Percentiles rank a stretch among this genome's conserved stretches.
Conservation (phyloP, 2,888 invertebrate species). For the Bombylius major region DNA sequence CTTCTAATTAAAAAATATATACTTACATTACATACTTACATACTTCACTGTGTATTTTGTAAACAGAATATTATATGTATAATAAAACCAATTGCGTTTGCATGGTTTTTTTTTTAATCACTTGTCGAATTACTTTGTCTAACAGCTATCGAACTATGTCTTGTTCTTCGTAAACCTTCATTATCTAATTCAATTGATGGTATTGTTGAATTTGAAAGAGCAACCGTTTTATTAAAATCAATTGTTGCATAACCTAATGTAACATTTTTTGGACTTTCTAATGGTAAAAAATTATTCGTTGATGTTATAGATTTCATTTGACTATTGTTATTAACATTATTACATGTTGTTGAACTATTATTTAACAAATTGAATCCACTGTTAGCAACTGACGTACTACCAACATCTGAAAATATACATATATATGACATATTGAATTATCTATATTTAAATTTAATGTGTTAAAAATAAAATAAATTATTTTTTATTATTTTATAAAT, state of each 20-base stretch:
- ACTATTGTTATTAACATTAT: slow-evolving; percentile 6
- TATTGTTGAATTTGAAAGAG: slow-evolving; percentile 69
- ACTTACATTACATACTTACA: too few species aligned
- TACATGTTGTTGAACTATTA: neutral
- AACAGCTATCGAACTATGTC: slow-evolving; percentile 60
- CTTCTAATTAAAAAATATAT: too few species aligned
- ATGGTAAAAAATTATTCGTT: slow-evolving; percentile 10
- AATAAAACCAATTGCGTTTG: too few species aligned
- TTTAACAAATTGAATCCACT: neutral
- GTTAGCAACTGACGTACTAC: neutral
- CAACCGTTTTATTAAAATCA: slow-evolving; percentile 87
- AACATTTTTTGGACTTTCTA: slow-evolving; percentile 14
- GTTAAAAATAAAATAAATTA: too few species aligned
- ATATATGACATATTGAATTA: too few species aligned
- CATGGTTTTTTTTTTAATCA: too few species aligned
- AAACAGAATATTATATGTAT: too few species aligned
- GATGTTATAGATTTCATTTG: neutral
- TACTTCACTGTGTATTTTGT: too few species aligned
- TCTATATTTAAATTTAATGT: too few species aligned
- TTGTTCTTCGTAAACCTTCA: slow-evolving; percentile 64
- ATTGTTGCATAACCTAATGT: slow-evolving; percentile 65
- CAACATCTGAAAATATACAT: too few species aligned
- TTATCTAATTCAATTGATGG: slow-evolving; percentile 52
- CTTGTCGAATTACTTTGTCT: slow-evolving; percentile 48
- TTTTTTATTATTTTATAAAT: too few species aligned